Evolutionary conservation across 2,797 vertebrate genomes (phyloP), one percentile per base, ranked within the genome.

Genomic region (Sebastolobus alascanus): DNA sequence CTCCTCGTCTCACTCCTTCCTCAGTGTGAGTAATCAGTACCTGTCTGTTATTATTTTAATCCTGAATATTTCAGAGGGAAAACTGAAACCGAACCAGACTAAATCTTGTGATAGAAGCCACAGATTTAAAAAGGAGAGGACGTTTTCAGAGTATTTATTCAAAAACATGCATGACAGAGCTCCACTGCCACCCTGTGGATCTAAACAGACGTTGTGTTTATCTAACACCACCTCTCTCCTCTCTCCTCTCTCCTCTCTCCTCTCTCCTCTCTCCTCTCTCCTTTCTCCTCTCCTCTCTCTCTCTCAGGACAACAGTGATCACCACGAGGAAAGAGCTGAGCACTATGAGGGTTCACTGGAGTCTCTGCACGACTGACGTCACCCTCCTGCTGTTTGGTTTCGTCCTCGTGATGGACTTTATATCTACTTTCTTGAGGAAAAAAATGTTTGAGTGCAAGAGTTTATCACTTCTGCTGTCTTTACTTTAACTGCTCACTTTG

Each of bases 331-430:
- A 1, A 68, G 33, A 73, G 55, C 77, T 10, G 84, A 92, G 66
- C 78, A 87, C 38, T 93, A 90, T 6, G 91, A 94, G 60, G 91
- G 82, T 5, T 95, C 93, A 10, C 87, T 84, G 66, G 95, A 94
- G 79, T 94, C 91, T 72, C 86, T 94, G 61, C 88, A 87, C 22
- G 85, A 91, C 84, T 95, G 86, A 95, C 5, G 46, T 58, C 27
- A 20, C 31, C n/a, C n/a, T 68, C 8, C 77, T 63, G 60, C 43
- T 14, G 16, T 31, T 1, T 12, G 11, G 13, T 9, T 60, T 4
- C 6, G 4, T 50, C 43, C 9, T 52, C 18, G 10, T 37, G 2
- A 37, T 43, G 1, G 29, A 35, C 61, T 66, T 66, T 25, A 20
- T 22, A 3, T 68, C 14, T 31, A 2, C 20, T 37, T 16, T 2